Percentiles rank a stretch among this genome's conserved stretches.
These are phyloP conservation scores for Otus sunia DNA, from an alignment of 2,113 vertebrate species.

Conservation along the genomic window DNA sequence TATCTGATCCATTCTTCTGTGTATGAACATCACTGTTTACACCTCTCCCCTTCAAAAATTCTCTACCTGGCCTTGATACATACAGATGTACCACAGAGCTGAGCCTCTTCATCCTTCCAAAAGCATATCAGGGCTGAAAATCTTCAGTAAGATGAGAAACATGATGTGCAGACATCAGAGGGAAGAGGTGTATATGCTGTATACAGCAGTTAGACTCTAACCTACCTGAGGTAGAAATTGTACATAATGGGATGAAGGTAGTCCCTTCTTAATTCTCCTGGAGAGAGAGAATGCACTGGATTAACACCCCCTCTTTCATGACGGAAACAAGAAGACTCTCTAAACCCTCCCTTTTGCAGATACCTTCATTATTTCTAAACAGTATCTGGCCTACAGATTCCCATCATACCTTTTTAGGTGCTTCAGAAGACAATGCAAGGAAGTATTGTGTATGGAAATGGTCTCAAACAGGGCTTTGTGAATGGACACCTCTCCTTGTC, in stretches of 20 bases:
- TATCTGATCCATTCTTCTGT: constrained; percentile 4
- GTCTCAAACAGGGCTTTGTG: not conserved
- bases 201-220: not conserved
- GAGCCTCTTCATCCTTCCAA: not conserved
- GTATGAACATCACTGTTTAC: not conserved
- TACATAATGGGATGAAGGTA: not conserved
- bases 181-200: not conserved
- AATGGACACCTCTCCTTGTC: not conserved
- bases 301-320: not conserved
- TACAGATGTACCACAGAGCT: not conserved
- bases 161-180: rapidly evolving
- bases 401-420: not conserved
- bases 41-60: not conserved
- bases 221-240: not conserved
- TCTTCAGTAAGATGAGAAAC: not conserved
- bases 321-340: not conserved
- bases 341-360: not conserved
- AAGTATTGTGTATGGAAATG: not conserved
- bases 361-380: not conserved
- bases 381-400: not conserved
- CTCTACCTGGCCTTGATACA: not conserved
- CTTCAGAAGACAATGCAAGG: not conserved
- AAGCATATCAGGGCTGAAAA: not conserved
- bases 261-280: not conserved
- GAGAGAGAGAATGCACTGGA: not conserved